Evolutionary conservation across 92 coral and sea anemone genomes (phyloP), one percentile per base, ranked within the genome.

Genomic region (Plumapathes pennacea): DNA sequence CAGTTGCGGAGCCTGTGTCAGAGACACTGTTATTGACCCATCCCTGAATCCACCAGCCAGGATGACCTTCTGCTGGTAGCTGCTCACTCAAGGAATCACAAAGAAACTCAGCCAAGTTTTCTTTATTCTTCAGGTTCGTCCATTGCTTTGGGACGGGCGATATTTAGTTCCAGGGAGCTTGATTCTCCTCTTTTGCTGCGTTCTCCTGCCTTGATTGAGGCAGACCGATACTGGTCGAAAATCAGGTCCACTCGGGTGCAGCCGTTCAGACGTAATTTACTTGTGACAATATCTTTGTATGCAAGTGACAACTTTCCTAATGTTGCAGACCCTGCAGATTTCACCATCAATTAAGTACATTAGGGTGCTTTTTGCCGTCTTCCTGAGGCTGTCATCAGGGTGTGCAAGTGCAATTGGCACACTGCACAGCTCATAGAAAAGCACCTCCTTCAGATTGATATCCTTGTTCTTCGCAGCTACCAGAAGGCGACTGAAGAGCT

Each of bases 71-170:
- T 53, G 2, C 17, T 63, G 36, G n/a, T 57, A 40, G 46, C 38
- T 26, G 51, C 29, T 30, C 34, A 25, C 57, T 25, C 47, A 65
- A 49, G 21, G 76, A 29, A 39, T 30, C 38, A 19, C 56, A 67
- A 10, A 75, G 74, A 53, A 65, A 75, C 36, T 47, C 74, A 1
- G 77, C 54, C 27, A 75, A 48, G 46, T 67, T 75, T 27, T 46
- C 62, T 47, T 72, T 63, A 38, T 72, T 72, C 62, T 51, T 52
- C n/a, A 59, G 50, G 46, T 75, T 65, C 26, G 82, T 33, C 84
- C 78, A 77, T 46, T 77, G 77, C 46, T 77, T 77, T 4, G 77
- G 82, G 23, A 77, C 71, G 57, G 84, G 84, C 31, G 78, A 77
- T 77, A 7, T 56, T 58, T n/a, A 80, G 50, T 57, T 80, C 81